Conservation (phyloP, 2,888 invertebrate species). For the Troides aeacus region DNA sequence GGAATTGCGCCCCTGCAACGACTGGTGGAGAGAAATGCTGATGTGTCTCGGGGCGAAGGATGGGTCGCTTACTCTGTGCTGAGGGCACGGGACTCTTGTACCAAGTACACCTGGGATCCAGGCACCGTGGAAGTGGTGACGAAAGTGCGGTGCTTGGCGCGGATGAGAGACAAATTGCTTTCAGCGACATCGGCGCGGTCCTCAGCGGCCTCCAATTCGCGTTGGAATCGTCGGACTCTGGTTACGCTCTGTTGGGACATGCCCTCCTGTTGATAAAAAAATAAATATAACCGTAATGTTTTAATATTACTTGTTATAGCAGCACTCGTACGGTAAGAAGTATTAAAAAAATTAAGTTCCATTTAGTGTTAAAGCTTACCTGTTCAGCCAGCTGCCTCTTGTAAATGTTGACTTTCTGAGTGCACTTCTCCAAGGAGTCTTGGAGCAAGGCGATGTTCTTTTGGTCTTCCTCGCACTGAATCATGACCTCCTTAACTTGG, state of each 20-base stretch:
- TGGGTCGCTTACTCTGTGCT: constrained; percentile 66
- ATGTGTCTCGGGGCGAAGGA: constrained; percentile 53
- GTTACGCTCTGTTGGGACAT: constrained; percentile 95
- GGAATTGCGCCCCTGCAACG: constrained; percentile 70
- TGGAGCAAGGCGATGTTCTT: constrained; percentile 96
- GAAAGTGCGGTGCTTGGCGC: constrained; percentile 99
- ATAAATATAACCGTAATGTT: constrained; percentile 16
- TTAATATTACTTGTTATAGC: neutral
- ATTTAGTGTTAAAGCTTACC: constrained; percentile 65
- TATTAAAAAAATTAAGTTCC: neutral
- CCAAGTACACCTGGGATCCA: constrained; percentile 94
- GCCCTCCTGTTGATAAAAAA: constrained; percentile 84
- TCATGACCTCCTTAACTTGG: constrained; percentile 95
- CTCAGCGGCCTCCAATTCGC: constrained; percentile 98
- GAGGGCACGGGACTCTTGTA: constrained; percentile 89
- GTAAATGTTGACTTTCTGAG: constrained; percentile 94
- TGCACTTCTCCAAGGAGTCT: constrained; percentile 92
- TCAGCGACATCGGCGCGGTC: constrained; percentile 97
- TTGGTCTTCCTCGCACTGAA: constrained; percentile 97
- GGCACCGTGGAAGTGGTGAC: constrained; percentile 96
- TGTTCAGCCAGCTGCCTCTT: constrained; percentile 97
- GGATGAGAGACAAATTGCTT: constrained; percentile 95
- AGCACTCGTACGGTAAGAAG: neutral
- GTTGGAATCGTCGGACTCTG: constrained; percentile 98
- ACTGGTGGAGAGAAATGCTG: constrained; percentile 70